These are phyloP conservation scores for Carcina quercana DNA, from an alignment of 2,888 invertebrate genomes.

Conservation along the genomic window DNA sequence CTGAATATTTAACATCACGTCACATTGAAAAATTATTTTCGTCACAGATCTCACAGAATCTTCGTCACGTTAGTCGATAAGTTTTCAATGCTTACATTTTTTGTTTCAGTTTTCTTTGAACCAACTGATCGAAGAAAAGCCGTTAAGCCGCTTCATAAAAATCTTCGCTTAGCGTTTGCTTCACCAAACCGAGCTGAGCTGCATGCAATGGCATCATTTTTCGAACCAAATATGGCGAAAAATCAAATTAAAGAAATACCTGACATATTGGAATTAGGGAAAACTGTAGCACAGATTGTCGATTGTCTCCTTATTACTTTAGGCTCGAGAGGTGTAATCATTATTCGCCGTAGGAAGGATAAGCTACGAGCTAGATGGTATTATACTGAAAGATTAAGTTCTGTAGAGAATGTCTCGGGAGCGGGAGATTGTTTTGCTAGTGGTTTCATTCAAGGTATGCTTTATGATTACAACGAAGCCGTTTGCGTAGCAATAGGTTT, in stretches of 20 bases:
- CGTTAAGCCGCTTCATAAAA: slow-evolving; percentile 77
- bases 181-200: slow-evolving; percentile 90
- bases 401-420: slow-evolving; percentile 84
- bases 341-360: slow-evolving; percentile 35
- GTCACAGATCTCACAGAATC: too few species aligned
- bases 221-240: slow-evolving; percentile 38
- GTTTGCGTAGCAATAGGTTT: slow-evolving; percentile 77
- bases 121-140: slow-evolving; percentile 90
- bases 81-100: slow-evolving; percentile 12
- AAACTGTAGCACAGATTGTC: slow-evolving; percentile 58
- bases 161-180: slow-evolving; percentile 72
- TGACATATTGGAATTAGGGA: slow-evolving; percentile 39
- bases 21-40: too few species aligned
- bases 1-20: too few species aligned
- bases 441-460: slow-evolving; percentile 79
- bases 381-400: slow-evolving; percentile 40
- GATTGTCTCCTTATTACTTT: slow-evolving; percentile 77
- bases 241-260: slow-evolving; percentile 21
- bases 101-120: slow-evolving; percentile 89
- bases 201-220: slow-evolving; percentile 75
- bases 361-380: slow-evolving; percentile 38
- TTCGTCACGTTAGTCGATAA: too few species aligned
- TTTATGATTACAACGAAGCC: slow-evolving; percentile 70
- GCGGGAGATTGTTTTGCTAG: slow-evolving; percentile 86
- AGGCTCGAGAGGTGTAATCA: slow-evolving; percentile 74